A percentile compares a stretch with the other conserved stretches of the same genome.
phyloP scores from a whole-genome alignment of 2,888 invertebrate genomes.

The Pedicia rivosa region DNA sequence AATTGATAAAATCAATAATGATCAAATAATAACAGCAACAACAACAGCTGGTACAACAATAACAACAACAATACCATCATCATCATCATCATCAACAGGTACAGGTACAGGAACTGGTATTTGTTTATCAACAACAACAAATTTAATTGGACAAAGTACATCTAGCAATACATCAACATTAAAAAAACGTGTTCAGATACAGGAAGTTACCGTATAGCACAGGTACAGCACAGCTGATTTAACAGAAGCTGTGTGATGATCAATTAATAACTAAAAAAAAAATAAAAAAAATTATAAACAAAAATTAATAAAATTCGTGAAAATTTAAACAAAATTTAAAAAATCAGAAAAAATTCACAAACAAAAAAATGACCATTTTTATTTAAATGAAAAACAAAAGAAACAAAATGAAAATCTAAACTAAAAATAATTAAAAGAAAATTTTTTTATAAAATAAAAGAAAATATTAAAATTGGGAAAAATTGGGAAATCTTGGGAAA shows the following conservation, averaged over 20 bases:
- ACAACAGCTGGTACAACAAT: background rate
- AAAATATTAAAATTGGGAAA: too few relatives aligned
- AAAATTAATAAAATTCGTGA: too few relatives aligned
- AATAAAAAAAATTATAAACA: too few relatives aligned
- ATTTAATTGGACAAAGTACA: conserved; percentile 1
- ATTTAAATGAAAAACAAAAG: too few relatives aligned
- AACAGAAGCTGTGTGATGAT: conserved; percentile 6
- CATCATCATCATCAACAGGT: background rate
- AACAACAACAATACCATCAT: background rate
- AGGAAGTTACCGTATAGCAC: conserved; percentile 7
- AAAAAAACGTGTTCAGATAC: conserved; percentile 8
- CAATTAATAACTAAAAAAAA: too few relatives aligned
- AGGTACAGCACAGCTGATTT: conserved; percentile 8
- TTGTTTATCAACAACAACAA: background rate
- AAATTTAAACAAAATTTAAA: too few relatives aligned
- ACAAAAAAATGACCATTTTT: too few relatives aligned
- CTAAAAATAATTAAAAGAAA: too few relatives aligned
- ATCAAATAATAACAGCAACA: background rate
- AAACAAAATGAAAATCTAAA: too few relatives aligned
- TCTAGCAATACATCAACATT: conserved; percentile 6
- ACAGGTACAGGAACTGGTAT: background rate
- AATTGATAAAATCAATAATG: conserved; percentile 6
- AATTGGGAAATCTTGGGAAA: too few relatives aligned
- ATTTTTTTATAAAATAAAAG: too few relatives aligned
- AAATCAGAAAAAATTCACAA: too few relatives aligned